Conservation (phyloP, 1,140 invertebrate species). For the Dufourea novaeangliae region DNA sequence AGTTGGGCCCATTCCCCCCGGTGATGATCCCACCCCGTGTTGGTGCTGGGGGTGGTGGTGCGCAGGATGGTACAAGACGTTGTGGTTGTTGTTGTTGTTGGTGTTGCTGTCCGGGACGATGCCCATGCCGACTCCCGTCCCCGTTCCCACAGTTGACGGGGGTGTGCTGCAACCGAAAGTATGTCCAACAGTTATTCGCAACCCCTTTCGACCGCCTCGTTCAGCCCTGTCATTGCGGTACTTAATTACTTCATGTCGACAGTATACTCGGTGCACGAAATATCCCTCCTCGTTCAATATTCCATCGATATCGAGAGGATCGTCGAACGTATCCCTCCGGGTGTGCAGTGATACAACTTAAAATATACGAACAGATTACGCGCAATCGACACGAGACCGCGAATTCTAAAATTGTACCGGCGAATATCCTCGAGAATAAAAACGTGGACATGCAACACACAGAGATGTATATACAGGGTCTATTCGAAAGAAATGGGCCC, state of each 20-base stretch:
- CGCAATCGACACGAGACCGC: neutral
- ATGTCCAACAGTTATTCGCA: slow-evolving; percentile 65
- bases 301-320: neutral
- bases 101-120: slow-evolving; percentile 70
- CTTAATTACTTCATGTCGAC: neutral
- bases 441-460: slow-evolving; percentile 31
- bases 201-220: neutral
- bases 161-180: slow-evolving; percentile 80
- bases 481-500: too few species aligned
- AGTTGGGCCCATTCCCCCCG: slow-evolving; percentile 76
- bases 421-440: neutral
- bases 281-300: neutral
- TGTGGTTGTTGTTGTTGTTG: slow-evolving; percentile 76
- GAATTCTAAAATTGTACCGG: too few species aligned
- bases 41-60: slow-evolving; percentile 68
- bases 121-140: slow-evolving; percentile 73
- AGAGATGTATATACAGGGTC: neutral
- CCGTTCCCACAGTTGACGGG: slow-evolving; percentile 75
- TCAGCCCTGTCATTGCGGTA: neutral
- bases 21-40: slow-evolving; percentile 75
- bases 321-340: neutral
- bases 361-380: neutral
- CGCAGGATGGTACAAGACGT: slow-evolving; percentile 74
- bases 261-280: neutral
- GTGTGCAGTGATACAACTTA: slow-evolving; percentile 18